Percentiles rank a stretch among this genome's conserved stretches.
These are phyloP conservation scores for Subacronicta megacephala DNA, from an alignment of 2,888 invertebrate species.

Conservation along the genomic window DNA sequence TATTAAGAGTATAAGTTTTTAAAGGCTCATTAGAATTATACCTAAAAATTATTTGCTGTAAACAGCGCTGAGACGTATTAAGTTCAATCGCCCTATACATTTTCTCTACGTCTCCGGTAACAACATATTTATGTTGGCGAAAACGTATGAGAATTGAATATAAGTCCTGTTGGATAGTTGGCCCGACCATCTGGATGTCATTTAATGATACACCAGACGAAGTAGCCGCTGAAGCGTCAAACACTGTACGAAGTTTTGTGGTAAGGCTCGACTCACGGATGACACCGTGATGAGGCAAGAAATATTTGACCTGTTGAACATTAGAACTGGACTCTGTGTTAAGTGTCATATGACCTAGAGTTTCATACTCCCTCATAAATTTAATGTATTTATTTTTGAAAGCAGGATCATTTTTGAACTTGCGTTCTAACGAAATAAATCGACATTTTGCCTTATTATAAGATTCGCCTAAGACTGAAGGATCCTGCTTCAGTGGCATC, in stretches of 20 bases:
- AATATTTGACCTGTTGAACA: slow-evolving; percentile 24
- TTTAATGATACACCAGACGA: slow-evolving; percentile 43
- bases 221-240: slow-evolving; percentile 52
- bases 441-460: not conserved
- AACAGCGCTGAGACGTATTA: slow-evolving; percentile 4
- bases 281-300: slow-evolving; percentile 56
- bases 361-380: not conserved
- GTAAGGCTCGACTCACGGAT: slow-evolving; percentile 41
- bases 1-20: slow-evolving; percentile 2
- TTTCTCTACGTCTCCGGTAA: not conserved
- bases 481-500: slow-evolving; percentile 1
- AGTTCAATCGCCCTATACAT: not conserved
- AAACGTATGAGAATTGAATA: slow-evolving; percentile 44
- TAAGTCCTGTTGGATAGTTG: slow-evolving; percentile 42
- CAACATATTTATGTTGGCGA: slow-evolving; percentile 35
- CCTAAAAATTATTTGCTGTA: slow-evolving; percentile 11
- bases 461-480: not conserved
- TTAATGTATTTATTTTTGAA: not conserved
- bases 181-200: slow-evolving; percentile 40
- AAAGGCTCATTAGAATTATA: slow-evolving; percentile 1
- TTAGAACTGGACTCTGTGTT: not conserved
- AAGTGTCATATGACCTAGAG: not conserved
- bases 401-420: not conserved
- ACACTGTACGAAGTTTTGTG: slow-evolving; percentile 55
- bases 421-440: not conserved